phyloP scores from a whole-genome alignment of 64 coral and sea anemone species.

The Pocillopora damicornis region DNA sequence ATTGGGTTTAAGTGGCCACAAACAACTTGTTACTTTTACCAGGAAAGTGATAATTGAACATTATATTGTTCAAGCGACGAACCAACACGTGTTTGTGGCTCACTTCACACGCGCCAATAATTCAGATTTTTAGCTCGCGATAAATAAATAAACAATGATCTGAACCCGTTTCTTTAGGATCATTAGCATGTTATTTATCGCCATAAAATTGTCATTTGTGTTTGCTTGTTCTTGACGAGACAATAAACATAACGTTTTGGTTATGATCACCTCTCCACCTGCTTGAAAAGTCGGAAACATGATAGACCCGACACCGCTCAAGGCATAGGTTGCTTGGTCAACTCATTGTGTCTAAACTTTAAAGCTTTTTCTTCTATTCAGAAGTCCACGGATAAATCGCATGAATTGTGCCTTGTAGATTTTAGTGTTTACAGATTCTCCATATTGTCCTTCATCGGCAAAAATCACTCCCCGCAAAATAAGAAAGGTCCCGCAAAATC shows the following conservation, averaged over 20 bases:
- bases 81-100: constrained; percentile 10
- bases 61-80: constrained; percentile 11
- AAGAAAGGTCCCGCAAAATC: too few species aligned
- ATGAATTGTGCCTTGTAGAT: too few species aligned
- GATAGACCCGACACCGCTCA: background rate
- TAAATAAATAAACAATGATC: constrained; percentile 33
- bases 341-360: background rate
- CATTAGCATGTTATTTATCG: background rate
- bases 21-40: background rate
- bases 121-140: background rate
- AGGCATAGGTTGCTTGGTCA: too few species aligned
- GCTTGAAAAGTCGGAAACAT: background rate
- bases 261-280: constrained; percentile 6
- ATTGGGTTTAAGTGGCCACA: background rate
- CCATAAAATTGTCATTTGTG: constrained; percentile 4
- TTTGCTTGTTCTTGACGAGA: background rate
- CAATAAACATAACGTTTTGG: background rate
- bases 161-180: background rate
- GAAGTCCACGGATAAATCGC: background rate
- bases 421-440: too few species aligned
- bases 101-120: background rate
- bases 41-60: background rate
- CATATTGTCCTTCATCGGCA: too few species aligned
- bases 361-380: background rate
- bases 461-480: too few species aligned